phyloP scores from a whole-genome alignment of 2,797 vertebrate species.

The Pteropus rufus region DNA sequence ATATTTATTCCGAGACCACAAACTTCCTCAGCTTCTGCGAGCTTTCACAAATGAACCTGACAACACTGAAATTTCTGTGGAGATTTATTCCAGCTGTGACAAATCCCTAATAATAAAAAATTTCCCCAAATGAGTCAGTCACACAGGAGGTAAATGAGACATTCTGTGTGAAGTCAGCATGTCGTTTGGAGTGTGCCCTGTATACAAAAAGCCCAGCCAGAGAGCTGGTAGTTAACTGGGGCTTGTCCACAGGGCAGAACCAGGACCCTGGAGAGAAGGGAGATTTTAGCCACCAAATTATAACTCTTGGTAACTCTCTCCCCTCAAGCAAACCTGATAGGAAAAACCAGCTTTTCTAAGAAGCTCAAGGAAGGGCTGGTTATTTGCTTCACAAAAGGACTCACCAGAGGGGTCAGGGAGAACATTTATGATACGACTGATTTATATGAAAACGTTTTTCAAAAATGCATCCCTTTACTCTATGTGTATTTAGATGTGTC shows the following conservation, averaged over 20 bases:
- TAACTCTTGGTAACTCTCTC: not conserved
- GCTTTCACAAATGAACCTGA: conserved; percentile 54
- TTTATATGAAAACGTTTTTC: not conserved
- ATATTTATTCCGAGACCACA: conserved; percentile 27
- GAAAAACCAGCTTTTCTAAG: conserved; percentile 27
- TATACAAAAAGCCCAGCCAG: conserved; percentile 5
- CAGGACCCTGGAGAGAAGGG: not conserved
- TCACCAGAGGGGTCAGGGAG: not conserved
- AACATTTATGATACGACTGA: not conserved
- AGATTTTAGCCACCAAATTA: not conserved
- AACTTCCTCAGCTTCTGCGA: conserved; percentile 1
- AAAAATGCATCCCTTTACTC: not conserved
- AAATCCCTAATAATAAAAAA: conserved; percentile 73
- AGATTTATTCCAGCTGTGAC: conserved; percentile 64
- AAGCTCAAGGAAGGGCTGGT: conserved; percentile 5
- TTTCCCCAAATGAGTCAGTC: conserved; percentile 64
- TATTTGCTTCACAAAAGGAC: conserved; percentile 44
- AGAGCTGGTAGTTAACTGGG: not conserved
- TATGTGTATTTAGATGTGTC: not conserved
- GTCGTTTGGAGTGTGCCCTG: conserved; percentile 47
- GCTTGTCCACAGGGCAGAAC: not conserved
- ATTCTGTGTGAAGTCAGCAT: conserved; percentile 43
- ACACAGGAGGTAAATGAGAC: conserved; percentile 63
- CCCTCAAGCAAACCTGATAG: not conserved
- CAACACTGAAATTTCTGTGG: conserved; percentile 54